Conservation (phyloP, 2,113 vertebrate genomes). For the Polypterus senegalus region DNA sequence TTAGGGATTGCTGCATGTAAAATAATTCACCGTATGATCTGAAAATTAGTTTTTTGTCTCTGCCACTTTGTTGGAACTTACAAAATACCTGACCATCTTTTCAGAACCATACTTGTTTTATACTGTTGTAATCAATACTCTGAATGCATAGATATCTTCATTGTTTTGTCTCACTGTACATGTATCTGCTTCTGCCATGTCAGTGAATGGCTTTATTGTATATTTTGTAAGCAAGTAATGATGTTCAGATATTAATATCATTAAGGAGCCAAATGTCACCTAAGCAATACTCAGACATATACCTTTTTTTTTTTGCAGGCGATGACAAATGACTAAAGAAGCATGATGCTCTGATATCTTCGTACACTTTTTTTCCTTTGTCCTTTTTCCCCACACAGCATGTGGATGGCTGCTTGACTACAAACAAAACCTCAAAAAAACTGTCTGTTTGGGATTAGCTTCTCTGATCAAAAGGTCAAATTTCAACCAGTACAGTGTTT, state of each 20-base stretch:
- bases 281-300: not conserved
- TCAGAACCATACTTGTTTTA: no score
- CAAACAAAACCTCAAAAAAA: constrained; percentile 37
- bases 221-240: not conserved
- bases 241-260: no score
- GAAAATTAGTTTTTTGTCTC: no score
- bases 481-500: constrained; percentile 13
- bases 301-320: constrained; percentile 32
- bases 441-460: constrained; percentile 32
- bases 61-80: no score
- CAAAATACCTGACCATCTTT: no score
- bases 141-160: not conserved
- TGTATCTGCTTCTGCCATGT: not conserved
- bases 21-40: no score
- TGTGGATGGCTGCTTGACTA: constrained; percentile 32
- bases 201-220: not conserved
- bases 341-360: not conserved
- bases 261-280: no score
- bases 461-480: constrained; percentile 12
- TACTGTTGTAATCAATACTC: not conserved
- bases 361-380: constrained; percentile 28
- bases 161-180: not conserved
- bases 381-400: constrained; percentile 16
- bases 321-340: constrained; percentile 25
- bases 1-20: no score